Conservation (phyloP, 2,797 vertebrate genomes). For the Megaceryle alcyon region DNA sequence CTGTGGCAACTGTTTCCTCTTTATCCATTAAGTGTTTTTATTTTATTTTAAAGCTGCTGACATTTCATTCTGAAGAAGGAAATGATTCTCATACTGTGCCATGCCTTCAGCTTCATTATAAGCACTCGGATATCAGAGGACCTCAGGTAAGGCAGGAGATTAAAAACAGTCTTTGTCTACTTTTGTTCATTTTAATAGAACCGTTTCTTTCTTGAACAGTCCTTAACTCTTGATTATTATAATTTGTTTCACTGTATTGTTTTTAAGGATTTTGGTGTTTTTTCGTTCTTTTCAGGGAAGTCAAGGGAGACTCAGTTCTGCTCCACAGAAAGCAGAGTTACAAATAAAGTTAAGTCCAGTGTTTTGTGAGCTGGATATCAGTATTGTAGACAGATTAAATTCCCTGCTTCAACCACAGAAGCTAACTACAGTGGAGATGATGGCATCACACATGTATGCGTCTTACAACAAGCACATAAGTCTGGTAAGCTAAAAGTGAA, state of each 20-base stretch:
- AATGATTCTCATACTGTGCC: conserved; percentile 74
- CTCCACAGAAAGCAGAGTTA: conserved; percentile 94
- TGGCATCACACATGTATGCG: conserved; percentile 98
- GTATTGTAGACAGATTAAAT: conserved; percentile 97
- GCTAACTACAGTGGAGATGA: conserved; percentile 91
- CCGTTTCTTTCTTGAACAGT: not conserved
- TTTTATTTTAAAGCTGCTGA: conserved; percentile 87
- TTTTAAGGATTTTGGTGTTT: conserved; percentile 6
- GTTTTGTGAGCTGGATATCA: conserved; percentile 92
- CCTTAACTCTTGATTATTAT: not conserved
- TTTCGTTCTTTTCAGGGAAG: conserved; percentile 82
- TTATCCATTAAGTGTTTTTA: not conserved
- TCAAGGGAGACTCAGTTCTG: conserved; percentile 91
- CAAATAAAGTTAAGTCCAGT: conserved; percentile 89
- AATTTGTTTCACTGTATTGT: not conserved
- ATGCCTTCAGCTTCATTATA: conserved; percentile 95
- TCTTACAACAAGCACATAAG: conserved; percentile 96
- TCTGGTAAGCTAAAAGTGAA: conserved; percentile 83
- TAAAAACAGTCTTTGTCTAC: not conserved
- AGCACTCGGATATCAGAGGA: conserved; percentile 91
- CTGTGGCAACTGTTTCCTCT: not conserved
- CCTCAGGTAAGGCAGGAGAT: conserved; percentile 85
- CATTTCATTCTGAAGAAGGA: conserved; percentile 83
- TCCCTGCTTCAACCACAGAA: conserved; percentile 96
- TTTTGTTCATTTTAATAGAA: not conserved